A percentile compares a stretch with the other conserved stretches of the same genome.
Evolutionary conservation across 1,140 invertebrate species (phyloP).

Genomic region (Mizuhopecten yessoensis): DNA sequence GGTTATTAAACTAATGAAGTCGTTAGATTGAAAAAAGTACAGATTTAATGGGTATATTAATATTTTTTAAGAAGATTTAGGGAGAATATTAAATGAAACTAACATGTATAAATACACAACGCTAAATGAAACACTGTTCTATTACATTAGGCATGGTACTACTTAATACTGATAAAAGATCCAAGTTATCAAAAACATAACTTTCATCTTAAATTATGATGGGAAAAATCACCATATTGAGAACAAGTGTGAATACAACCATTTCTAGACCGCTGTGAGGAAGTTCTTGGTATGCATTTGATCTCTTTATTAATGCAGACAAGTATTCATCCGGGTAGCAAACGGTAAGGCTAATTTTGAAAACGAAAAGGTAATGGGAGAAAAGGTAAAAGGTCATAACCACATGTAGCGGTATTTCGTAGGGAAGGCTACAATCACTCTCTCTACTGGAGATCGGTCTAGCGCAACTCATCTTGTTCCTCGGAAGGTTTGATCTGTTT

Average conservation of each 20-base stretch:
- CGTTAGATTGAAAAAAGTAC: too few relatives aligned
- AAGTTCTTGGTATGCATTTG: conserved; percentile 13
- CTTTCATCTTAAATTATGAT: not conserved
- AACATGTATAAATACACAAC: too few relatives aligned
- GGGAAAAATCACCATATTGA: not conserved
- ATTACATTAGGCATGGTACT: not conserved
- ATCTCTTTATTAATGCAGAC: conserved; percentile 3
- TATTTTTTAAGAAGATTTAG: too few relatives aligned
- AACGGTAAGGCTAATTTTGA: conserved; percentile 22
- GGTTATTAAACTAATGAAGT: too few relatives aligned
- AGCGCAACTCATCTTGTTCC: not conserved
- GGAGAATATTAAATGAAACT: too few relatives aligned
- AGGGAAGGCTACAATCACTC: not conserved
- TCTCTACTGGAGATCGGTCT: not conserved
- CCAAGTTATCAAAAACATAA: not conserved
- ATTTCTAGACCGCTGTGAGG: conserved; percentile 5
- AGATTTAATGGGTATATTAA: too few relatives aligned
- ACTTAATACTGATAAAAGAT: not conserved
- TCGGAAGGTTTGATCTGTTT: conserved; percentile 6
- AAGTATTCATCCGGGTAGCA: not conserved
- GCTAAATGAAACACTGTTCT: too few relatives aligned
- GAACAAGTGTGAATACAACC: not conserved
- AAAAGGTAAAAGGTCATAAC: not conserved
- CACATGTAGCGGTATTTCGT: conserved; percentile 16
- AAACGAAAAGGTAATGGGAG: conserved; percentile 32